Evolutionary conservation across 2,888 invertebrate species (phyloP).

Genomic region (Aphidius colemani): DNA sequence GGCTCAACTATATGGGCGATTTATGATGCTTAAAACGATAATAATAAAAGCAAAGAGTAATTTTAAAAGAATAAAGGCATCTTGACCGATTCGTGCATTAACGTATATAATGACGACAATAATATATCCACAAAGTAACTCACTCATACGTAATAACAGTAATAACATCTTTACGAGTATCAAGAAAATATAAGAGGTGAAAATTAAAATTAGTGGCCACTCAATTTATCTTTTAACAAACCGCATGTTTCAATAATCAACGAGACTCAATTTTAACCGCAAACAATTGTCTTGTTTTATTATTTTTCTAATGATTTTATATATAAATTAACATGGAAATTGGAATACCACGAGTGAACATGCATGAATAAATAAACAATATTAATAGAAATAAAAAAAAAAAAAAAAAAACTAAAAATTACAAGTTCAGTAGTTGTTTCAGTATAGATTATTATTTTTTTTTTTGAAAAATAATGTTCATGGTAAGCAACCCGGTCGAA

Average conservation of each 20-base stretch:
- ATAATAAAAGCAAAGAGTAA: neutral
- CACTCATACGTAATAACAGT: conserved; percentile 36
- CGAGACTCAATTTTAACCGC: neutral
- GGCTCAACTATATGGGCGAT: neutral
- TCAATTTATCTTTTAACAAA: neutral
- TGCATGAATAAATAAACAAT: too few relatives aligned
- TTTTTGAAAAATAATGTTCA: neutral
- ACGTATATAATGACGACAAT: conserved; percentile 42
- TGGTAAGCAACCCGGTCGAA: conserved; percentile 33
- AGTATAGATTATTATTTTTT: neutral
- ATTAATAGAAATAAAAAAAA: too few relatives aligned
- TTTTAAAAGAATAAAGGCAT: neutral
- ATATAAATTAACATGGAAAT: too few relatives aligned
- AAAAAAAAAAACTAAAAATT: too few relatives aligned
- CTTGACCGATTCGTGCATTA: conserved; percentile 26
- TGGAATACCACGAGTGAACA: too few relatives aligned
- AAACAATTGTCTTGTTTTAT: neutral
- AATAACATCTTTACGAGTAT: conserved; percentile 44
- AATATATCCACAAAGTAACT: conserved; percentile 32
- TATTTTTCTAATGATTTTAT: too few relatives aligned
- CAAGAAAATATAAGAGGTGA: conserved; percentile 11
- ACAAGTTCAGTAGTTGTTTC: too few relatives aligned
- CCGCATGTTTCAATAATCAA: neutral
- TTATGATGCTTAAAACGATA: neutral
- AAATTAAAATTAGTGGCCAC: neutral